These are phyloP conservation scores for Peromyscus californicus DNA, from an alignment of 2,113 vertebrate species.

Conservation along the genomic window DNA sequence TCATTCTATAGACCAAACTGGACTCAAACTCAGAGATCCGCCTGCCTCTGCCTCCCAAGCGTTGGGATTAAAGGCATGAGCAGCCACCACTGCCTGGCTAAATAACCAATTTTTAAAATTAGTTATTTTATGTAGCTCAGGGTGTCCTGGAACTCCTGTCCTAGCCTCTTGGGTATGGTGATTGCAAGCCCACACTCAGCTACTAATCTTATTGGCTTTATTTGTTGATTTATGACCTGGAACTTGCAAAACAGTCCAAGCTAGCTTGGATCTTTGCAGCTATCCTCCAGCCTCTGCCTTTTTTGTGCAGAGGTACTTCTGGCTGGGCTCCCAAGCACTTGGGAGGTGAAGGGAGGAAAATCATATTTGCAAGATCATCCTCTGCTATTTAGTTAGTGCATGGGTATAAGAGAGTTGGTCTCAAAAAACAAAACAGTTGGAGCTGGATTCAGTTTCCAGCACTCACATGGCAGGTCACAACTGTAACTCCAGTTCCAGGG, in stretches of 20 bases:
- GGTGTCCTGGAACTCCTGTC: background rate
- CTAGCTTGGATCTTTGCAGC: background rate
- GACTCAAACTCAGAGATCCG: background rate
- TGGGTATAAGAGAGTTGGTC: background rate
- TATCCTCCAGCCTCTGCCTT: background rate
- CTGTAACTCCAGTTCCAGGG: too few relatives aligned
- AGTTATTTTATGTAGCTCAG: background rate
- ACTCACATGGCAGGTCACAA: too few relatives aligned
- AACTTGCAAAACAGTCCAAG: background rate
- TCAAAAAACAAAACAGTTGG: background rate
- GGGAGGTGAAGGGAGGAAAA: background rate
- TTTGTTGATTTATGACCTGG: slow-evolving; percentile 1
- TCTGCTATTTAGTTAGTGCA: background rate
- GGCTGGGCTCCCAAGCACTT: background rate
- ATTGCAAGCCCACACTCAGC: too few relatives aligned
- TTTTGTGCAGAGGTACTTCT: too few relatives aligned
- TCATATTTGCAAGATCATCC: too few relatives aligned
- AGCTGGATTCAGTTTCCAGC: too few relatives aligned
- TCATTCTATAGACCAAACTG: background rate
- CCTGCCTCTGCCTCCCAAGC: background rate
- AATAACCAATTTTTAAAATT: background rate
- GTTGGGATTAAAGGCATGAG: background rate
- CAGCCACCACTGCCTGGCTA: background rate
- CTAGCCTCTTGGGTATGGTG: background rate
- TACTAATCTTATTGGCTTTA: background rate